These are phyloP conservation scores for Caranx melampygus DNA, from an alignment of 2,113 vertebrate species.

Conservation along the genomic window DNA sequence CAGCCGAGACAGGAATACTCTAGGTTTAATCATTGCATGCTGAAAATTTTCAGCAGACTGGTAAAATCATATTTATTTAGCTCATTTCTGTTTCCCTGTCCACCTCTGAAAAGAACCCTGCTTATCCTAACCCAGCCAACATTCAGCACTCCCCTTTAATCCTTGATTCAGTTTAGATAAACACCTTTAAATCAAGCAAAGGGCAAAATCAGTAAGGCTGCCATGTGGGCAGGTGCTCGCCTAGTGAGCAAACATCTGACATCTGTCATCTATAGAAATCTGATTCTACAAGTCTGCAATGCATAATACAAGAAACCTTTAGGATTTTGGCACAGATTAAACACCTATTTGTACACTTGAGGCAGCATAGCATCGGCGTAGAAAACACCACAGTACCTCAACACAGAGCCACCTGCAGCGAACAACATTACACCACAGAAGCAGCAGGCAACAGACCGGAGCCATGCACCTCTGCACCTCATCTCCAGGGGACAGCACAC, in stretches of 20 bases:
- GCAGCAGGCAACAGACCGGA: slow-evolving; percentile 67
- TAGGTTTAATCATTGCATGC: background rate
- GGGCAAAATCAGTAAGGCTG: slow-evolving; percentile 1
- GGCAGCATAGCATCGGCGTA: slow-evolving; percentile 4
- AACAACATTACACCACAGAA: slow-evolving; percentile 63
- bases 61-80: background rate
- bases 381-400: slow-evolving; percentile 19
- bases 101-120: slow-evolving; percentile 42
- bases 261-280: slow-evolving; percentile 1
- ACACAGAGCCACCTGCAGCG: slow-evolving; percentile 57
- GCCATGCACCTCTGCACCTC: slow-evolving; percentile 71
- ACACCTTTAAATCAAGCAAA: slow-evolving; percentile 7
- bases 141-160: slow-evolving; percentile 17
- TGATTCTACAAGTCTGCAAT: background rate
- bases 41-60: background rate
- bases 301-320: background rate
- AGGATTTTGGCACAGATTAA: slow-evolving; percentile 14
- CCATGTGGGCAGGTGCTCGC: background rate
- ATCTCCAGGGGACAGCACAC: slow-evolving; percentile 40
- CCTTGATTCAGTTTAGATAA: background rate
- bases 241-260: background rate
- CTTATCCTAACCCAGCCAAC: slow-evolving; percentile 48
- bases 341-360: slow-evolving; percentile 8
- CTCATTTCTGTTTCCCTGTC: background rate
- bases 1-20: background rate